A percentile compares a stretch with the other conserved stretches of the same genome.
These are phyloP conservation scores for Cassiopea xamachana DNA, from an alignment of 30 jellyfish, hydroid and myxozoan species.

Conservation along the genomic window DNA sequence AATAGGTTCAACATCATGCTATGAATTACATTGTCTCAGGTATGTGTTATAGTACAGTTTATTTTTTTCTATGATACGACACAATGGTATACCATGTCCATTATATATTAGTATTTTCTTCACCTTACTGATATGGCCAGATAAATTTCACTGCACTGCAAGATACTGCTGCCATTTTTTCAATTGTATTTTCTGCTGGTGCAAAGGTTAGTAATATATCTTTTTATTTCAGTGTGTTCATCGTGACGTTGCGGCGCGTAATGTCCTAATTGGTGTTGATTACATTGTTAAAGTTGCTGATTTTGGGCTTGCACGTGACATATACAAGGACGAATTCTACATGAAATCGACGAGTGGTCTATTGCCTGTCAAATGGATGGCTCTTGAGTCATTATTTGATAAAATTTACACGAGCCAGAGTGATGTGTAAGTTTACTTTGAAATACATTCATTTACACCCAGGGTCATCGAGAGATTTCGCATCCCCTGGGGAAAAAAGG, in stretches of 20 bases:
- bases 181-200: no score
- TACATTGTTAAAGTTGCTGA: constrained; percentile 94
- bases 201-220: no score
- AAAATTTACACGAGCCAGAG: constrained; percentile 87
- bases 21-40: no score
- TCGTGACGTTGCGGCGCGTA: constrained; percentile 98
- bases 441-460: not conserved
- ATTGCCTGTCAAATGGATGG: constrained; percentile 99
- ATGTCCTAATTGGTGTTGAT: constrained; percentile 90
- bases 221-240: constrained; percentile 81
- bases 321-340: constrained; percentile 77
- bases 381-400: constrained; percentile 95
- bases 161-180: no score
- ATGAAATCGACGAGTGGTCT: constrained; percentile 91
- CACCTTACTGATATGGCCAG: no score
- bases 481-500: no score
- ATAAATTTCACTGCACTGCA: not conserved
- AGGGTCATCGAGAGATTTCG: not conserved
- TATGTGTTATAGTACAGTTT: no score
- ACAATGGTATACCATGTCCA: no score
- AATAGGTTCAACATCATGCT: no score
- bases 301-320: constrained; percentile 96
- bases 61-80: no score
- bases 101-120: no score
- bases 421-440: constrained; percentile 87